A percentile compares a stretch with the other conserved stretches of the same genome.
Conservation (phyloP, 2,797 vertebrate species). For the Sebastes flavidus region DNA sequence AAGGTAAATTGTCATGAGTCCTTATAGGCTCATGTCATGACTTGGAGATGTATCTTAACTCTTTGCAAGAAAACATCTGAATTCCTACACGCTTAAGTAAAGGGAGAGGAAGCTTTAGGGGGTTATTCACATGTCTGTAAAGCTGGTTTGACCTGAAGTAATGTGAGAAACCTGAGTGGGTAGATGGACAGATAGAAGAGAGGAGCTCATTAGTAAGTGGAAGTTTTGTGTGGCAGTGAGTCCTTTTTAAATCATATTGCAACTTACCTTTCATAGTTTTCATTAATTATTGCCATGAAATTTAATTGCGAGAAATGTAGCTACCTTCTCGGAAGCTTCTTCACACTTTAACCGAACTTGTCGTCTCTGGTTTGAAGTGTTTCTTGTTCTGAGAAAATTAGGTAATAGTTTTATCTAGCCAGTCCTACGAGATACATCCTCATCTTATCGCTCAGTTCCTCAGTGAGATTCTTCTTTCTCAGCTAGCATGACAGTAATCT, state of each 20-base stretch:
- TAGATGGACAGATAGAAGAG: not conserved
- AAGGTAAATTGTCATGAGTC: not conserved
- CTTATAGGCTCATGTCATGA: not conserved
- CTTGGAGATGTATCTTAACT: not conserved
- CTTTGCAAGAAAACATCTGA: not conserved
- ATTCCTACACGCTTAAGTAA: not conserved
- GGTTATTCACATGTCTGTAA: not conserved
- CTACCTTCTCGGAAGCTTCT: not conserved
- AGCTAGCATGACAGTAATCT: slow-evolving; percentile 4
- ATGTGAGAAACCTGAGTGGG: not conserved
- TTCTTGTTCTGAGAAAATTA: not conserved
- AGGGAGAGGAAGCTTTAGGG: not conserved
- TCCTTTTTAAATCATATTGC: not conserved
- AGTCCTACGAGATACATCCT: slow-evolving; percentile 35
- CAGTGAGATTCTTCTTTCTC: slow-evolving; percentile 31
- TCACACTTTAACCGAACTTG: not conserved
- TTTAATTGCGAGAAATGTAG: not conserved
- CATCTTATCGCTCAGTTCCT: slow-evolving; percentile 54
- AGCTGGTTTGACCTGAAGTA: not conserved
- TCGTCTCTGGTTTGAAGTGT: not conserved
- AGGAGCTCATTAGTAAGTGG: not conserved
- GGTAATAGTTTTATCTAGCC: not conserved
- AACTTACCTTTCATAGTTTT: not conserved
- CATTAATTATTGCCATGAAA: not conserved
- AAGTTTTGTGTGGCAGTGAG: not conserved